Evolutionary conservation across 1,140 invertebrate genomes (phyloP), one percentile per base, ranked within the genome.

Genomic region (Andrena cerasifolii): DNA sequence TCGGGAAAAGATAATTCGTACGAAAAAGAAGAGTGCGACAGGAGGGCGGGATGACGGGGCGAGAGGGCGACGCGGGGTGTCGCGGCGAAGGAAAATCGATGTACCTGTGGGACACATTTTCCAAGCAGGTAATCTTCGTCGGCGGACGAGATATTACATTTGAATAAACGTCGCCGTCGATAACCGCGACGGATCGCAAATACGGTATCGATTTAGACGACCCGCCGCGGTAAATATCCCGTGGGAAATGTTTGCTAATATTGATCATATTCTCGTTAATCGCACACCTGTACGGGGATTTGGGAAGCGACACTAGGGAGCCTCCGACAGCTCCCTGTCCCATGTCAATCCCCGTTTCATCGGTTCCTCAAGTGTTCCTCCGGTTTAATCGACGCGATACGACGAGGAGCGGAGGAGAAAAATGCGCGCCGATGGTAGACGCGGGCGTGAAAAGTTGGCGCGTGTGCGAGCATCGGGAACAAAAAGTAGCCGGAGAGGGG

Each of bases 91-190:
- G 76, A 74, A 67, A 72, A 77, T 72, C 61, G 65, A 68, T 63
- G 77, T 79, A 85, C 90, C 90, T 80, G 68, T 80, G 91, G 91
- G 91, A 92, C 90, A 84, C 89, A 91, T 92, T 92, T 89, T 75
- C 89, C 82, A 74, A 75, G 80, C 83, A 86, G 81, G 89, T 91
- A 92, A 92, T 92, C 90, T 92, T 92, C 90, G 83, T 85, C 71
- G 75, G 58, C 86, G 89, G 86, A 87, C 90, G 86, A 91, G 90
- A 91, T 92, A 92, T 92, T 91, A 92, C 91, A 92, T 92, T 92
- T 92, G 91, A 92, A 92, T 92, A 92, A 92, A 92, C 88, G 91
- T 91, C 89, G 88, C 72, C 85, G 88, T 80, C 89, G 90, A 91
- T 92, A 91, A 90, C 86, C 78, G 82, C 80, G 78, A 73, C 68